Evolutionary conservation across 2,797 vertebrate species (phyloP), one percentile per base, ranked within the genome.

Genomic region (Lepilemur septentrionalis): DNA sequence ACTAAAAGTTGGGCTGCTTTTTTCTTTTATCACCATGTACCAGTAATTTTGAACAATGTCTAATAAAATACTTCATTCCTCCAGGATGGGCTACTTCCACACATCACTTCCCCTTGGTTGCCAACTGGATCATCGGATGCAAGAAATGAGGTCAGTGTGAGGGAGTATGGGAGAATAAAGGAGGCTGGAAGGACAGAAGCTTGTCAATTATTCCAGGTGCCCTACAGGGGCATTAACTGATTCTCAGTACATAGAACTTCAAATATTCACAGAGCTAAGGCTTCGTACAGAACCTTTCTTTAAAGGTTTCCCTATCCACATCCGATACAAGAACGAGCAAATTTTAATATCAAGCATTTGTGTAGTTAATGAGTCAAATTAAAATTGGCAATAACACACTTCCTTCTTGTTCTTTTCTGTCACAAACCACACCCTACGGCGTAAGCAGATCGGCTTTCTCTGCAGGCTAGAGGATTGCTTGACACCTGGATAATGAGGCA

Each of bases 401-500:
- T 95, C 25, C 28, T 91, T 76, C 67, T 82, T 61, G 32, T 80
- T 82, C 52, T 78, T 95, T 95, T 75, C 82, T 87, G 86, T 89
- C 82, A 73, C 43, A 69, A 55, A 85, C 57, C 82, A 87, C 67
- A 93, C n/a, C 57, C 65, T 59, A 52, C 75, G 43, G 46, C 13
- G 5, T 84, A 87, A 91, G 59, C 28, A 83, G 72, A 95, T 87
- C 43, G 55, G 75, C 69, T 67, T 90, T 78, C 55, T 82, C 35
- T 59, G 57, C 48, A 48, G 7, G 22, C 52, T 81, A 38, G 75
- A 87, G 38, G 70, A 89, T 46, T 32, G 52, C 20, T 79, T 52
- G 75, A 76, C 89, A 92, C 65, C 82, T 97, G 93, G 61, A 67
- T 78, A 69, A 84, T 75, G 76, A 96, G 83, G 20, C 69, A 89